Base-by-base conservation (phyloP, 2,113 vertebrate genomes). In the Hippopotamus amphibius region DNA sequence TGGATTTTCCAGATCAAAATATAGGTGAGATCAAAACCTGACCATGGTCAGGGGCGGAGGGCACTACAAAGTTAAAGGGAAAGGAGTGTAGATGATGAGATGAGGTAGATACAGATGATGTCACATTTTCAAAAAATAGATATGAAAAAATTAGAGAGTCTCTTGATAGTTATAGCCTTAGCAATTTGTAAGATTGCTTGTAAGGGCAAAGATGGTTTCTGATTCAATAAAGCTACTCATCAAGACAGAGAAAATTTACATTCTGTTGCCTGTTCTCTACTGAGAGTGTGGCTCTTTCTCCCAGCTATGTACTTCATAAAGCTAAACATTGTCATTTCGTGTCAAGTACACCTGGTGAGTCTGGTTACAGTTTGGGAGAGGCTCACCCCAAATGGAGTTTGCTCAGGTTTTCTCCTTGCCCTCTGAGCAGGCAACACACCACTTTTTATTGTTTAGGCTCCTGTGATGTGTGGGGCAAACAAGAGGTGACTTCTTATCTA, bases 401-500 rank as follows among this genome's bases (percentile, higher is more conserved):
- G 37, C 53, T 90, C 94, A 63, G 63, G 74, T 95, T 41, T 90
- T n/a, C 7, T 59, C 84, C 95, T 97, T 96, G 65, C 68, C 96
- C 22, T 46, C 97, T n/a, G 63, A 81, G 24, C 53, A 82, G 88
- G 88, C 96, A 97, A 83, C 95, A 95, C 95, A 93, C 61, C 37
- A 82, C 79, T 98, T 98, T 97, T 97, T 96, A 83, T 98, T 98
- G 97, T 98, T 98, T 93, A 97, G 92, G 72, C 61, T 30, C 95
- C 85, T 97, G 28, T 97, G 97, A 98, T 98, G 97, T 90, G 93
- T 97, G 93, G 61, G 90, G 95, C 77, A 96, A 98, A 97, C 22
- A 90, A 98, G 97, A 98, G 96, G 87, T 97, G 97, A 98, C 97
- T 98, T 98, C 97, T 98, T 98, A 98, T 98, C 98, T 98, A 96